Base-by-base conservation (phyloP, 1,140 invertebrate species). In the Streblospio benedicti region DNA sequence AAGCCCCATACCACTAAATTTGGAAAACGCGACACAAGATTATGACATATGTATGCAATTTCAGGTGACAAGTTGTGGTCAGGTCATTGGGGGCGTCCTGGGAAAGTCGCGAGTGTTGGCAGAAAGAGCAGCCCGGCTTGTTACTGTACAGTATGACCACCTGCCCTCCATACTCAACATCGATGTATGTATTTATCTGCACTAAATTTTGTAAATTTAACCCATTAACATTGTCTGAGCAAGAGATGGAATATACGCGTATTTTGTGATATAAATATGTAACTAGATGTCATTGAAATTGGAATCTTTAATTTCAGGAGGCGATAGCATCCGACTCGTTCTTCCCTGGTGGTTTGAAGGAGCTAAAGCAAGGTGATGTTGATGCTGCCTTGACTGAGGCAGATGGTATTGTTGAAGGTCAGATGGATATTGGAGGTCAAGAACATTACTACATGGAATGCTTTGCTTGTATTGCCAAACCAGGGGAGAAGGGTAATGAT, bases 401-500 rank as follows among this genome's bases (percentile, higher is more conserved):
- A 6, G 83, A 85, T 31, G 67, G 72, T 50, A 63, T 73, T n/a
- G 50, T 76, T 2, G 67, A 73, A 49, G 73, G 90, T 9, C 84
- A 86, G 71, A 80, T 89, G 44, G 82, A 85, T 64, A 86, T 88
- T 67, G 91, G 91, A 43, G 92, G 91, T 0, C 94, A 97, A 75
- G 93, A 97, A 76, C 94, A 98, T 76, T 97, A 97, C 79, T 97
- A 98, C 77, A 76, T 98, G 61, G 91, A 94, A 79, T 93, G 93
- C 0, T 84, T 93, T 16, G 74, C 64, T 4, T 68, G 73, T 32
- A 78, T 91, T 43, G 91, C 85, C 1, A 78, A 91, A 31, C 90
- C 90, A 85, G 84, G 57, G 83, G 85, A 68, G 87, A 89, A 71
- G 83, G n/a, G n/a, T n/a, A n/a, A n/a, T n/a, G n/a, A n/a, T n/a